phyloP scores from a whole-genome alignment of 1,140 invertebrate genomes.

The Paracyclopina nana region DNA sequence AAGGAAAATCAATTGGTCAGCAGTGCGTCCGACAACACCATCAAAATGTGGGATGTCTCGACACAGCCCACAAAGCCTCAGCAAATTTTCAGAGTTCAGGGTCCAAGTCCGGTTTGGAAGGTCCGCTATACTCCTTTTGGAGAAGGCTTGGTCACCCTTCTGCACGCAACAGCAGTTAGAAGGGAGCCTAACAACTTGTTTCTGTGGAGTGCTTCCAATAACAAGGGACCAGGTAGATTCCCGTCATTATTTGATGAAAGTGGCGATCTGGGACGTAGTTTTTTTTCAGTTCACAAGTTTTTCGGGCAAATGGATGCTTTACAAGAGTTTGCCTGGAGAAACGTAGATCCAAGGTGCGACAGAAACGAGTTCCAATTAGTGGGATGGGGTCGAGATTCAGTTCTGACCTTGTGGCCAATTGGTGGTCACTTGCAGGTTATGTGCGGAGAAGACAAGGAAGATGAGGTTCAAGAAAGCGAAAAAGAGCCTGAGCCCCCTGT shows the following conservation, averaged over 20 bases:
- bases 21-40: neutral
- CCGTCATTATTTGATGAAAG: too few species aligned
- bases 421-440: neutral
- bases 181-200: neutral
- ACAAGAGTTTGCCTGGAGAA: neutral
- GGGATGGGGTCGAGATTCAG: neutral
- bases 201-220: neutral
- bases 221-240: neutral
- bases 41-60: neutral
- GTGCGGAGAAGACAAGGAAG: neutral
- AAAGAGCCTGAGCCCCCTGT: neutral
- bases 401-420: neutral
- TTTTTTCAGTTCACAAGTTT: constrained; percentile 5
- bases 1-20: neutral
- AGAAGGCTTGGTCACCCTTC: neutral
- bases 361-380: neutral
- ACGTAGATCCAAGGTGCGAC: neutral
- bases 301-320: neutral
- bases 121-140: neutral
- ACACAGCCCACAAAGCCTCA: neutral
- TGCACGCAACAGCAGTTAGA: neutral
- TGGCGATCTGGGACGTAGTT: too few species aligned
- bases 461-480: neutral
- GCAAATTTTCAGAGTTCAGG: neutral
- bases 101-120: neutral